Evolutionary conservation across 2,888 invertebrate genomes (phyloP).

Genomic region (Heteropelma amictum): DNA sequence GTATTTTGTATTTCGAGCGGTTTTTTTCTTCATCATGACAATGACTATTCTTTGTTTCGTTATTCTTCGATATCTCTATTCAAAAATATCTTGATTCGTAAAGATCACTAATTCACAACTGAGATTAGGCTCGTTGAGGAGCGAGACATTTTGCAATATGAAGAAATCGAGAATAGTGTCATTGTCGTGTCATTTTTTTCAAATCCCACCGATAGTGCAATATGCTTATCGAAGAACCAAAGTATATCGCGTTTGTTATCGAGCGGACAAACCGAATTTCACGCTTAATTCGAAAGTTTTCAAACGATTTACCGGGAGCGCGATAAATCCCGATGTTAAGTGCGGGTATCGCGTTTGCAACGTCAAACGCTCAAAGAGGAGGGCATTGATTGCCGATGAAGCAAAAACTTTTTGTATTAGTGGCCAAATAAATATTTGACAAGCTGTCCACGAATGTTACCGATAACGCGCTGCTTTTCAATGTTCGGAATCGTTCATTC

Average conservation of each 20-base stretch:
- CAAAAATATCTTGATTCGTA: too few species aligned
- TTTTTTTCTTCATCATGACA: too few species aligned
- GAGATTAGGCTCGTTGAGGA: too few species aligned
- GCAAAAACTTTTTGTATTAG: slow-evolving; percentile 65
- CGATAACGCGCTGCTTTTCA: slow-evolving; percentile 19
- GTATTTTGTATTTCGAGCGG: too few species aligned
- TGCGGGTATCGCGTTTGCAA: background rate
- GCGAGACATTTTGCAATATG: too few species aligned
- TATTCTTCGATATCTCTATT: too few species aligned
- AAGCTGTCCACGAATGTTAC: slow-evolving; percentile 24
- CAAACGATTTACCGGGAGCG: slow-evolving; percentile 60
- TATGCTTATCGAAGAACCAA: background rate
- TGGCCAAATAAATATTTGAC: slow-evolving; percentile 64
- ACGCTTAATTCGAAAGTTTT: slow-evolving; percentile 71
- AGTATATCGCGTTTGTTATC: background rate
- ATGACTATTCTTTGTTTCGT: too few species aligned
- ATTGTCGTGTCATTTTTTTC: background rate
- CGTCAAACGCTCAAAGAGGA: background rate
- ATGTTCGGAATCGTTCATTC: slow-evolving; percentile 3
- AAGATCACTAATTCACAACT: too few species aligned
- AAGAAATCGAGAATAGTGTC: background rate
- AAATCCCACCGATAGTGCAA: background rate
- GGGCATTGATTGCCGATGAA: slow-evolving; percentile 17
- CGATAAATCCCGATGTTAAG: slow-evolving; percentile 39
- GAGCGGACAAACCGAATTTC: slow-evolving; percentile 64